A percentile compares a stretch with the other conserved stretches of the same genome.
Conservation (phyloP, 1,140 invertebrate genomes). For the Vollenhovia emeryi region DNA sequence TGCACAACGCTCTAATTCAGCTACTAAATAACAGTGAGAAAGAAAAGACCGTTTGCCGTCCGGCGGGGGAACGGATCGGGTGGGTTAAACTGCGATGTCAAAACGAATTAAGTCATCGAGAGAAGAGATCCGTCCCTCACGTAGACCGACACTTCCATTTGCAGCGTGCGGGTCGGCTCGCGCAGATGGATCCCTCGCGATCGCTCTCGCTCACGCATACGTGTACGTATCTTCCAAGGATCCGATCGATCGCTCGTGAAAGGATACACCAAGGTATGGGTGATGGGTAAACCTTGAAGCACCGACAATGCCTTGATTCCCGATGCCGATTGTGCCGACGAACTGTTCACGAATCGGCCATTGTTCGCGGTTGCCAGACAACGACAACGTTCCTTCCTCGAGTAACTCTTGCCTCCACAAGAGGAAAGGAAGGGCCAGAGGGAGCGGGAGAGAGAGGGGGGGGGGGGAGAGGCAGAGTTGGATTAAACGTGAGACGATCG, state of each 20-base stretch:
- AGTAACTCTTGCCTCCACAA: conserved; percentile 19
- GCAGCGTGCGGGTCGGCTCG: conserved; percentile 18
- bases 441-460: background rate
- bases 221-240: conserved; percentile 18
- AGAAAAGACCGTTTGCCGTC: conserved; percentile 35
- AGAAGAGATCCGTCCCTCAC: conserved; percentile 47
- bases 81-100: conserved; percentile 75
- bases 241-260: conserved; percentile 53
- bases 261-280: conserved; percentile 39
- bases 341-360: conserved; percentile 29
- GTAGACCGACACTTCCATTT: conserved; percentile 57
- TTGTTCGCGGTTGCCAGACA: conserved; percentile 41
- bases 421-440: background rate
- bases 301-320: conserved; percentile 49
- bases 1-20: conserved; percentile 64
- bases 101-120: conserved; percentile 74
- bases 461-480: background rate
- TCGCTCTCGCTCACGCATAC: conserved; percentile 7
- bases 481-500: conserved; percentile 31
- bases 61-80: conserved; percentile 2
- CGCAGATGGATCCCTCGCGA: conserved; percentile 47
- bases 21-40: conserved; percentile 62
- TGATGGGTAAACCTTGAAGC: conserved; percentile 47
- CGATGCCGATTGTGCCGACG: conserved; percentile 26
- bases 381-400: conserved; percentile 33